phyloP scores from a whole-genome alignment of 2,888 invertebrate species.

The Leucoma salicis region DNA sequence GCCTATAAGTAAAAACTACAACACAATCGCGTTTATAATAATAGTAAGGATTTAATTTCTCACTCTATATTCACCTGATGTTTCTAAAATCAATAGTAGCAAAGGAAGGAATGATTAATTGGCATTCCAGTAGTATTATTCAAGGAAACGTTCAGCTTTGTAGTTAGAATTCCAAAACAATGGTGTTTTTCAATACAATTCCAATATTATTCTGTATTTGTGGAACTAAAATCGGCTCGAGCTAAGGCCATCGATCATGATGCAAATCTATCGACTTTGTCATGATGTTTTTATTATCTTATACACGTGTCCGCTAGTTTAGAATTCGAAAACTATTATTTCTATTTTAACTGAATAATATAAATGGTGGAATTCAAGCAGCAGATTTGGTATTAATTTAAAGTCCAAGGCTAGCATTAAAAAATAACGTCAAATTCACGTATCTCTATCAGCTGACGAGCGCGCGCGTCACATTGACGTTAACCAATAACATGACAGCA shows the following conservation, averaged over 20 bases:
- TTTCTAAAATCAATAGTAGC: conserved; percentile 11
- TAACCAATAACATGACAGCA: conserved; percentile 61
- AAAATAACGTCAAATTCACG: conserved; percentile 33
- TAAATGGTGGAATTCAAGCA: too few species aligned
- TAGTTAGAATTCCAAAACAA: conserved; percentile 51
- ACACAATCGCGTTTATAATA: too few species aligned
- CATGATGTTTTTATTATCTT: not conserved
- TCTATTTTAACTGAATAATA: too few species aligned
- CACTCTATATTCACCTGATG: conserved; percentile 13
- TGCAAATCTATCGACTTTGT: conserved; percentile 26
- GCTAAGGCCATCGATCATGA: conserved; percentile 26
- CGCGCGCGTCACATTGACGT: conserved; percentile 61
- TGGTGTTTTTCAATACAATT: conserved; percentile 45
- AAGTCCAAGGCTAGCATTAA: too few species aligned
- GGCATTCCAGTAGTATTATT: conserved; percentile 30
- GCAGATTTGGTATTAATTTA: too few species aligned
- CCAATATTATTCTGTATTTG: conserved; percentile 40
- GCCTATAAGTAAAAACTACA: too few species aligned
- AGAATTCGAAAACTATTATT: not conserved
- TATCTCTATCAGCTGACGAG: conserved; percentile 59
- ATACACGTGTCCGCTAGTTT: not conserved
- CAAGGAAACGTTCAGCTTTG: conserved; percentile 39
- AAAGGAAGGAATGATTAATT: conserved; percentile 37
- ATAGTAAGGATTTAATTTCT: too few species aligned
- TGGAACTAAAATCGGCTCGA: conserved; percentile 48